Evolutionary conservation across 2,113 vertebrate species (phyloP).

Genomic region (Oncorhynchus kisutch): DNA sequence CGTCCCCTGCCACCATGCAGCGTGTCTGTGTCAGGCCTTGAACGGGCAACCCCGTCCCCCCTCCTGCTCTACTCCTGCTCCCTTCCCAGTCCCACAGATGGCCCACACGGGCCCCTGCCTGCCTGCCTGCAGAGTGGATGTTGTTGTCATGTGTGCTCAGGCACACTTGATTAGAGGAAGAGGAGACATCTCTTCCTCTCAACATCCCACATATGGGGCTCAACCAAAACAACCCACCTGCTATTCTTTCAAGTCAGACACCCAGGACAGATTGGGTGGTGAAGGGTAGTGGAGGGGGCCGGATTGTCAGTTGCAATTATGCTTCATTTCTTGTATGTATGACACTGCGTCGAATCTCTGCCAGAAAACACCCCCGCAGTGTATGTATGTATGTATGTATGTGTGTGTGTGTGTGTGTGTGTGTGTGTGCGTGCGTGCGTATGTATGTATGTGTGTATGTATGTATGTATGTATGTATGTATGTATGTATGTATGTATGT

Average conservation of each 20-base stretch:
- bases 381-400: too few species aligned
- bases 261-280: neutral
- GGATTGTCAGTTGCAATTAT: neutral
- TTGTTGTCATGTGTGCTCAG: slow-evolving; percentile 72
- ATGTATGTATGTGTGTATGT: too few species aligned
- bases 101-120: slow-evolving; percentile 48
- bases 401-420: too few species aligned
- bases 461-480: too few species aligned
- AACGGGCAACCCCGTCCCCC: slow-evolving; percentile 14
- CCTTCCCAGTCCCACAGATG: slow-evolving; percentile 34
- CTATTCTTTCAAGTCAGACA: slow-evolving; percentile 51
- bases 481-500: neutral
- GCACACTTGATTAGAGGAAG: slow-evolving; percentile 69
- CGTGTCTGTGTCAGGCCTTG: slow-evolving; percentile 8
- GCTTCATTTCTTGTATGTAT: neutral
- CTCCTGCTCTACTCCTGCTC: neutral
- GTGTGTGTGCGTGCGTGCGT: accelerated
- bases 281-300: neutral
- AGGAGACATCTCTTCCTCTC: slow-evolving; percentile 42
- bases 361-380: too few species aligned
- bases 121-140: slow-evolving; percentile 66
- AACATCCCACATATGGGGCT: slow-evolving; percentile 63
- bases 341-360: too few species aligned
- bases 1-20: too few species aligned
- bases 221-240: slow-evolving; percentile 69